phyloP scores from a whole-genome alignment of 2,113 vertebrate species.

The Ciconia maguari region DNA sequence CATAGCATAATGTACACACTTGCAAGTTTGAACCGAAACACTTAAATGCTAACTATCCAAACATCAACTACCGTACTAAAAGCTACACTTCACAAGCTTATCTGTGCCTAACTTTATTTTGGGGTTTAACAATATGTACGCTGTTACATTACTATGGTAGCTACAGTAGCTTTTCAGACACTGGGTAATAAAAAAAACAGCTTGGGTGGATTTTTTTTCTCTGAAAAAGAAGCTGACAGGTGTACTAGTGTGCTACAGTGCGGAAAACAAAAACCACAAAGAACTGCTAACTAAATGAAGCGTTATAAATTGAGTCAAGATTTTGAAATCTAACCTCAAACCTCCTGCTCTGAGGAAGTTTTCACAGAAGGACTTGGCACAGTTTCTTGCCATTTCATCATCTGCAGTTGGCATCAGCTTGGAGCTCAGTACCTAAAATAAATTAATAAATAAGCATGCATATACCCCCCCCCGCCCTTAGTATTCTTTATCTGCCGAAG shows the following conservation, averaged over 20 bases:
- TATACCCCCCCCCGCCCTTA: background rate
- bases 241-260: background rate
- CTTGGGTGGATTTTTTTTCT: background rate
- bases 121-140: background rate
- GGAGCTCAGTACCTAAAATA: constrained; percentile 92
- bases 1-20: background rate
- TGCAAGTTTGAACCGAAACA: background rate
- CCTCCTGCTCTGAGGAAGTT: constrained; percentile 98
- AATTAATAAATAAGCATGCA: background rate
- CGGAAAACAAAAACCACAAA: background rate
- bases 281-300: background rate
- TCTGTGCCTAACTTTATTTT: background rate
- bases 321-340: constrained; percentile 82
- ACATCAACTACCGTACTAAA: background rate
- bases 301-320: background rate
- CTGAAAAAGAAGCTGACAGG: background rate
- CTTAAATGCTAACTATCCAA: background rate
- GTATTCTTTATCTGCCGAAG: background rate
- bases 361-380: constrained; percentile 98
- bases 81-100: background rate
- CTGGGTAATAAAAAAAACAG: background rate
- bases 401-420: constrained; percentile 98
- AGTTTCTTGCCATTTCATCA: constrained; percentile 98
- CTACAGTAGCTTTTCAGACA: background rate
- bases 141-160: background rate